Conservation (phyloP, 2,113 vertebrate species). For the Pyrgilauda ruficollis region DNA sequence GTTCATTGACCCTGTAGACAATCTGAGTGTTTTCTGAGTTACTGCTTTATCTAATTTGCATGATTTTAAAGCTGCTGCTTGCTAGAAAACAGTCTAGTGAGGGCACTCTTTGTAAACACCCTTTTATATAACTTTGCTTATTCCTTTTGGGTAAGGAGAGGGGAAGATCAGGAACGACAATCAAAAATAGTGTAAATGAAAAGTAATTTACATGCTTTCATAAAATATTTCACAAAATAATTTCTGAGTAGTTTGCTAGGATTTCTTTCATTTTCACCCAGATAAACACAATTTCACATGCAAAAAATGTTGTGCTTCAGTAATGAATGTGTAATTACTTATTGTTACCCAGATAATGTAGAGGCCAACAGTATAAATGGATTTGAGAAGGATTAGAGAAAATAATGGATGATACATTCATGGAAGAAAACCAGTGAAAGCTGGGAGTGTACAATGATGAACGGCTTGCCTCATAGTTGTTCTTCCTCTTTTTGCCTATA, state of each 20-base stretch:
- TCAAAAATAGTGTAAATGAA: not conserved
- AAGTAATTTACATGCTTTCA: not conserved
- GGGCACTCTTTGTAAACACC: not conserved
- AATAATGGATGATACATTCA: not conserved
- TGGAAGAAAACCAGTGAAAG: not conserved
- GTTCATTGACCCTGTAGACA: constrained; percentile 24
- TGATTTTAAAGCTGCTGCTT: constrained; percentile 50
- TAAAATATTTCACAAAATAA: not conserved
- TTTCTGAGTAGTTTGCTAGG: not conserved
- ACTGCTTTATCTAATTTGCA: constrained; percentile 55
- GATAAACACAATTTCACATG: not conserved
- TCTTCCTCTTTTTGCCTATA: not conserved
- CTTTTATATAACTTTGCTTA: constrained; percentile 10
- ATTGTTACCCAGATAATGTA: not conserved
- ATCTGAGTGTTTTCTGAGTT: constrained; percentile 46
- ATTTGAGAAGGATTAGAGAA: not conserved
- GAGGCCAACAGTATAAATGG: not conserved
- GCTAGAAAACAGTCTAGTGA: constrained; percentile 28
- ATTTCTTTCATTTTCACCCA: not conserved
- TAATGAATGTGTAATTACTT: not conserved
- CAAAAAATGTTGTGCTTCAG: not conserved
- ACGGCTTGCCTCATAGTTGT: not conserved
- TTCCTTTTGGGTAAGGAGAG: not conserved
- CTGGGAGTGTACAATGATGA: not conserved
- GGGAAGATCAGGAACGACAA: not conserved